Evolutionary conservation across 2,888 invertebrate species (phyloP).

Genomic region (Drosophila pseudotakahashii): DNA sequence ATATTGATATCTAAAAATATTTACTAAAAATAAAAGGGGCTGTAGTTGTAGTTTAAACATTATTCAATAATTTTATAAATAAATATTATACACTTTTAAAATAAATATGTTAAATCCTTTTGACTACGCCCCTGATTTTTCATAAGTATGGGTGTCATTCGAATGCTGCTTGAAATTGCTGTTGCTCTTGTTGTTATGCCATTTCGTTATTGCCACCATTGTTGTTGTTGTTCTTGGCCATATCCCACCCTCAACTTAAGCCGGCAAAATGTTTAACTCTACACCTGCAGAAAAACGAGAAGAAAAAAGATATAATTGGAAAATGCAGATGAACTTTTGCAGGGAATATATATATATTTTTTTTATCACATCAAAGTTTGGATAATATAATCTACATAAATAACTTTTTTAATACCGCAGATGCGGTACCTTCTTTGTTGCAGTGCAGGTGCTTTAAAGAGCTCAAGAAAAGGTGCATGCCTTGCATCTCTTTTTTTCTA

Average conservation of each 20-base stretch:
- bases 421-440: background rate
- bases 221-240: constrained; percentile 21
- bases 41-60: too few relatives aligned
- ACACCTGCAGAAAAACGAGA: background rate
- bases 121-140: background rate
- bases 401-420: too few relatives aligned
- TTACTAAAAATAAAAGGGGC: too few relatives aligned
- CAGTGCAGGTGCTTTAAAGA: constrained; percentile 8
- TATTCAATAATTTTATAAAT: too few relatives aligned
- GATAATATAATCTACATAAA: background rate
- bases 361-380: background rate
- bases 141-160: constrained; percentile 15
- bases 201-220: constrained; percentile 20
- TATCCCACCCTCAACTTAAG: constrained; percentile 5
- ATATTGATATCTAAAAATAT: too few relatives aligned
- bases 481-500: constrained; percentile 6
- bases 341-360: background rate
- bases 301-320: background rate
- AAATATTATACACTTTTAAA: too few relatives aligned
- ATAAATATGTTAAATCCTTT: too few relatives aligned
- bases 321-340: background rate
- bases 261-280: constrained; percentile 8
- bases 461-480: constrained; percentile 8
- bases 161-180: constrained; percentile 11
- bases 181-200: constrained; percentile 16